Conservation (phyloP, 1,140 invertebrate genomes). For the Leptestheria dahalacensis region DNA sequence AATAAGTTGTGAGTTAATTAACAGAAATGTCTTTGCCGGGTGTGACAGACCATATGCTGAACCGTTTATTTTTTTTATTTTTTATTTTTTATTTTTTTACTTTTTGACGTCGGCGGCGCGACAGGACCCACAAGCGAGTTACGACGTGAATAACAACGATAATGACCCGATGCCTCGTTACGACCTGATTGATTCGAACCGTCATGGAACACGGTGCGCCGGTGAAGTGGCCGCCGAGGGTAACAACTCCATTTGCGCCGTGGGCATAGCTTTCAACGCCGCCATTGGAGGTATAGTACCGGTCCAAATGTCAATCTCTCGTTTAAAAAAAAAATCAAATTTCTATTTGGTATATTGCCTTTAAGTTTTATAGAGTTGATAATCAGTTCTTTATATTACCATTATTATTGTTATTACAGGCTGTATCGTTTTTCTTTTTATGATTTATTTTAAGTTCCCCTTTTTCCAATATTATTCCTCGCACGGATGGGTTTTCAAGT, state of each 20-base stretch:
- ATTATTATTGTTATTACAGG: too few species aligned
- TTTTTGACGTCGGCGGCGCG: conserved; percentile 19
- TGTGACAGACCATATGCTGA: not conserved
- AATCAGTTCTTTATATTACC: too few species aligned
- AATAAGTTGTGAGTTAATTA: too few species aligned
- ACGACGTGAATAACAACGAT: conserved; percentile 88
- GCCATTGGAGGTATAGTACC: conserved; percentile 53
- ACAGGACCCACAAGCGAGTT: conserved; percentile 83
- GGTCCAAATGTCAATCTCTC: not conserved
- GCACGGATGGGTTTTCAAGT: too few species aligned
- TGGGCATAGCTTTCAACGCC: conserved; percentile 91
- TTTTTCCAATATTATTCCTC: too few species aligned
- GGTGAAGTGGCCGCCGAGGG: conserved; percentile 94
- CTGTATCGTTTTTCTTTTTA: too few species aligned
- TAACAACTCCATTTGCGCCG: conserved; percentile 89
- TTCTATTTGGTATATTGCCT: too few species aligned
- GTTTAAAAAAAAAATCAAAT: too few species aligned
- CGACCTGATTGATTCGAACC: conserved; percentile 76
- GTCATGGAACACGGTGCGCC: conserved; percentile 94
- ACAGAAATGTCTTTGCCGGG: too few species aligned
- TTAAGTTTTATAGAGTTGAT: too few species aligned
- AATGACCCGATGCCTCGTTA: conserved; percentile 89
- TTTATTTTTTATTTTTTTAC: not conserved
- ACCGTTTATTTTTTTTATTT: not conserved
- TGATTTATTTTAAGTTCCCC: too few species aligned